Evolutionary conservation across 1,140 invertebrate genomes (phyloP).

Genomic region (Drosophila biarmipes): DNA sequence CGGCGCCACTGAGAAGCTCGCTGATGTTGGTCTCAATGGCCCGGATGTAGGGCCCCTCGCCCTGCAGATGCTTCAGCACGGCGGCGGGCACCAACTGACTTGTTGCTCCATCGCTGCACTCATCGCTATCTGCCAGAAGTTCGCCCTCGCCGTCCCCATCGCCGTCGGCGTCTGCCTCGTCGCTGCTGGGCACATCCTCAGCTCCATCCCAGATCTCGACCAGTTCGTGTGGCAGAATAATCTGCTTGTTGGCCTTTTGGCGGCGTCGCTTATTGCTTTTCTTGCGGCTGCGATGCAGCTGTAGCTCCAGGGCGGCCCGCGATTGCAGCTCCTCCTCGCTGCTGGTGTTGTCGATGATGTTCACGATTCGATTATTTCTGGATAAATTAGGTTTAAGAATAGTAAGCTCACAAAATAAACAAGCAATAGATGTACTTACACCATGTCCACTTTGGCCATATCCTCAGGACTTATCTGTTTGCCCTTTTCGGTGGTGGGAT

Average conservation of each 20-base stretch:
- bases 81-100: slow-evolving; percentile 71
- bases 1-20: slow-evolving; percentile 89
- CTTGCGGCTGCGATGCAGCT: slow-evolving; percentile 59
- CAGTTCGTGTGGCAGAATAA: slow-evolving; percentile 74
- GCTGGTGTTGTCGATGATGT: slow-evolving; percentile 83
- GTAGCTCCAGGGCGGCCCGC: slow-evolving; percentile 55
- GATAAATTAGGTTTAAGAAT: background rate
- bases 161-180: slow-evolving; percentile 69
- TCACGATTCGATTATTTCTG: slow-evolving; percentile 80
- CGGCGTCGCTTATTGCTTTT: slow-evolving; percentile 79
- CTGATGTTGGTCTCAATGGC: slow-evolving; percentile 85
- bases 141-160: slow-evolving; percentile 77
- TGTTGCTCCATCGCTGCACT: slow-evolving; percentile 76
- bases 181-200: slow-evolving; percentile 77
- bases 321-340: slow-evolving; percentile 79
- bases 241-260: slow-evolving; percentile 74
- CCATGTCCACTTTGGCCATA: slow-evolving; percentile 66
- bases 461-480: slow-evolving; percentile 69
- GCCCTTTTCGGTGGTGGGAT: slow-evolving; percentile 72
- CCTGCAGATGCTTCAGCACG: slow-evolving; percentile 76
- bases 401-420: background rate
- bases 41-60: slow-evolving; percentile 80
- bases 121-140: slow-evolving; percentile 77
- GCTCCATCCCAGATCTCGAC: slow-evolving; percentile 83
- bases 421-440: slow-evolving; percentile 55